These are phyloP conservation scores for Penaeus vannamei DNA, from an alignment of 1,140 invertebrate genomes.

Conservation along the genomic window DNA sequence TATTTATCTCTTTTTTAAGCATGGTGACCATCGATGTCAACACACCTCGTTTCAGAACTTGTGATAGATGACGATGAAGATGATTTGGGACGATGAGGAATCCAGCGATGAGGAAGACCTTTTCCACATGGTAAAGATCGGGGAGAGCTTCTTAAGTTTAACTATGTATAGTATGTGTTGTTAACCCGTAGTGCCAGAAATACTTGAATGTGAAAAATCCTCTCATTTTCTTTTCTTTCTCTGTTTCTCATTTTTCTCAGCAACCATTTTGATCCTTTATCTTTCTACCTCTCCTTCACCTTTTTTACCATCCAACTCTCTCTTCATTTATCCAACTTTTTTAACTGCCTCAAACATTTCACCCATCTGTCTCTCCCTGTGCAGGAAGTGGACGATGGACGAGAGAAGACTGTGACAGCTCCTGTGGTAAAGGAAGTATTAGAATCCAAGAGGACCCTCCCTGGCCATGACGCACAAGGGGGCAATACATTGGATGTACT, in stretches of 20 bases:
- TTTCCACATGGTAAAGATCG: conserved; percentile 32
- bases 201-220: neutral
- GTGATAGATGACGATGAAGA: conserved; percentile 28
- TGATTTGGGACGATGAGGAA: conserved; percentile 11
- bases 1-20: conserved; percentile 20
- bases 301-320: too few species aligned
- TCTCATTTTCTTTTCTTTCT: neutral
- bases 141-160: neutral
- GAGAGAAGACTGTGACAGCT: neutral
- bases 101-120: conserved; percentile 37
- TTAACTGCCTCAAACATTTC: neutral
- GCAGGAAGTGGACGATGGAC: conserved; percentile 27
- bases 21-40: conserved; percentile 54
- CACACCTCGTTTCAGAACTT: conserved; percentile 42
- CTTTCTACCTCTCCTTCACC: too few species aligned
- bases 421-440: neutral
- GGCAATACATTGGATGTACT: conserved; percentile 55
- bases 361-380: neutral
- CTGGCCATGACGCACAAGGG: conserved; percentile 31
- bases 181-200: neutral
- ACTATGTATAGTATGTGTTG: neutral
- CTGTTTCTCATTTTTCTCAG: neutral
- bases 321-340: too few species aligned
- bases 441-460: neutral
- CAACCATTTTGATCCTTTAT: too few species aligned